Conservation (phyloP, 2,888 invertebrate species). For the Agrotis puta region DNA sequence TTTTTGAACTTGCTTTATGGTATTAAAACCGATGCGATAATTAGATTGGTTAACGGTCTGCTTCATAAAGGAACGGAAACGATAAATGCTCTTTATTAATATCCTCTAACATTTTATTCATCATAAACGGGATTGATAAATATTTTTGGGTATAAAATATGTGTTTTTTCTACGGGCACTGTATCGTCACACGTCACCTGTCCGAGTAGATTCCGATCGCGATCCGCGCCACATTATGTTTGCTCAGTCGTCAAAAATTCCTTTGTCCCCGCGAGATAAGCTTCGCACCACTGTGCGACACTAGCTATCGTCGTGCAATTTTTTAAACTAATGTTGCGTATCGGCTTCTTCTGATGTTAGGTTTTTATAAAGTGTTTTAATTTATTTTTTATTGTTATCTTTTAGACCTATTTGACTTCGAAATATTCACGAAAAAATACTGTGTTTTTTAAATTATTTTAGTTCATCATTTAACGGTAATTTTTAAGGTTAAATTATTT, state of each 20-base stretch:
- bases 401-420: background rate
- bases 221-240: conserved; percentile 81
- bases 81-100: conserved; percentile 34
- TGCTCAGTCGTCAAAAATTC: conserved; percentile 87
- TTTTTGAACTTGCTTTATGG: conserved; percentile 19
- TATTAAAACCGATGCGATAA: conserved; percentile 10
- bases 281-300: conserved; percentile 71
- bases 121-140: conserved; percentile 16
- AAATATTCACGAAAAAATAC: no score
- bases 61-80: conserved; percentile 23
- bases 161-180: conserved; percentile 60
- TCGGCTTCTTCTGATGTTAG: conserved; percentile 32
- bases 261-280: conserved; percentile 84
- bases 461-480: no score
- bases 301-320: conserved; percentile 67
- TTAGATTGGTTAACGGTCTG: conserved; percentile 25
- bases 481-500: background rate
- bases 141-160: conserved; percentile 47
- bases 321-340: conserved; percentile 69
- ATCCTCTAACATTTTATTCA: conserved; percentile 9
- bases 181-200: conserved; percentile 85
- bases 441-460: no score
- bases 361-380: conserved; percentile 20
- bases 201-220: conserved; percentile 79
- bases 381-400: conserved; percentile 14